phyloP scores from a whole-genome alignment of 2,113 vertebrate genomes.

The Neodontobutis hainanensis region DNA sequence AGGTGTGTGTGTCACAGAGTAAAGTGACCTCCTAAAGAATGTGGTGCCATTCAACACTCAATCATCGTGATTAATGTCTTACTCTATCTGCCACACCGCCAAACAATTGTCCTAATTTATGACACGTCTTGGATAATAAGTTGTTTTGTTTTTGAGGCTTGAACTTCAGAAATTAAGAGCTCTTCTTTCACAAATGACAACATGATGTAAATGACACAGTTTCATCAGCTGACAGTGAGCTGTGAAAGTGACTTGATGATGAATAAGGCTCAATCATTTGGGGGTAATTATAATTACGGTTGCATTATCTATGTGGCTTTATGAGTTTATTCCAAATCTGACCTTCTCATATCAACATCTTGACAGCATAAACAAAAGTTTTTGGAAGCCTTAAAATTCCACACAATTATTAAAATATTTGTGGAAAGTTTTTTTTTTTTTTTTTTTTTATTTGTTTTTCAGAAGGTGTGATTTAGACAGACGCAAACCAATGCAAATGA shows the following conservation, averaged over 20 bases:
- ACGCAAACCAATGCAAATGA: too few relatives aligned
- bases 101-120: conserved; percentile 14
- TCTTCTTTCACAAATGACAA: not conserved
- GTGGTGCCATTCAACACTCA: conserved; percentile 14
- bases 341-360: conserved; percentile 26
- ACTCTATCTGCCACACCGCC: not conserved
- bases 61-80: conserved; percentile 17
- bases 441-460: too few relatives aligned
- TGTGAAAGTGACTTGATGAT: conserved; percentile 1
- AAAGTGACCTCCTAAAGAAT: not conserved
- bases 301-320: conserved; percentile 54
- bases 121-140: not conserved
- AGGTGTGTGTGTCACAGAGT: too few relatives aligned
- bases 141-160: not conserved
- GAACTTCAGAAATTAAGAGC: not conserved
- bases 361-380: not conserved
- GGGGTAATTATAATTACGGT: conserved; percentile 53
- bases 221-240: conserved; percentile 22
- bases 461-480: too few relatives aligned
- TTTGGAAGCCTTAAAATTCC: too few relatives aligned
- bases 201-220: conserved; percentile 16
- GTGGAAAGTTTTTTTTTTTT: too few relatives aligned
- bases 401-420: too few relatives aligned
- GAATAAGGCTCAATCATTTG: conserved; percentile 30
- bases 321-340: conserved; percentile 39